Evolutionary conservation across 64 coral and sea anemone species (phyloP).

Genomic region (Acropora tenuis): DNA sequence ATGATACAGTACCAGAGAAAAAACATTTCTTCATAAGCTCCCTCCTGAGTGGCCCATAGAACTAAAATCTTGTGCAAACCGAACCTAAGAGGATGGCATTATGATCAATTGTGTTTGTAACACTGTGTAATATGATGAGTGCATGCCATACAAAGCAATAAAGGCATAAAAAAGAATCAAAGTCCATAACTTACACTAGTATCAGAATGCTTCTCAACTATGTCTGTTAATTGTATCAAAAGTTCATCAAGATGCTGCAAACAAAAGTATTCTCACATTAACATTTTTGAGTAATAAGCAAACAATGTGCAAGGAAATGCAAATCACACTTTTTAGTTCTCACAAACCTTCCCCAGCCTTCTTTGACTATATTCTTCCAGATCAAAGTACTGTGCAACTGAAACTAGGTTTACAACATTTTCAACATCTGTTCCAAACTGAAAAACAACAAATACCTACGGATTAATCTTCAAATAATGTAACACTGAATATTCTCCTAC

Average conservation of each 20-base stretch:
- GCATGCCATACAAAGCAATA: no score
- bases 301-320: background rate
- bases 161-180: no score
- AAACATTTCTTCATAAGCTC: no score
- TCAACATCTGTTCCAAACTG: conserved; percentile 82
- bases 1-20: no score
- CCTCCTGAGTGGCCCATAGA: no score
- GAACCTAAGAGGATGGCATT: no score
- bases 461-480: background rate
- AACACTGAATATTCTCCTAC: background rate
- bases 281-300: background rate
- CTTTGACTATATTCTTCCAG: conserved; percentile 82
- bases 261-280: no score
- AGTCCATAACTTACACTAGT: conserved; percentile 39
- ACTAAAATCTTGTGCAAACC: no score
- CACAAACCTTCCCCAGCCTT: conserved; percentile 66
- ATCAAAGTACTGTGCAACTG: conserved; percentile 79
- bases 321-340: background rate
- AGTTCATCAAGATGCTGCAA: conserved; percentile 56
- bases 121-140: no score
- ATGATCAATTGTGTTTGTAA: no score
- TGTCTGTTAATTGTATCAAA: conserved; percentile 51
- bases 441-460: background rate
- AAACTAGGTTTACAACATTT: conserved; percentile 72
- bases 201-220: conserved; percentile 75